These are phyloP conservation scores for Heterohyrax brucei DNA, from an alignment of 2,797 vertebrate species.

Conservation along the genomic window DNA sequence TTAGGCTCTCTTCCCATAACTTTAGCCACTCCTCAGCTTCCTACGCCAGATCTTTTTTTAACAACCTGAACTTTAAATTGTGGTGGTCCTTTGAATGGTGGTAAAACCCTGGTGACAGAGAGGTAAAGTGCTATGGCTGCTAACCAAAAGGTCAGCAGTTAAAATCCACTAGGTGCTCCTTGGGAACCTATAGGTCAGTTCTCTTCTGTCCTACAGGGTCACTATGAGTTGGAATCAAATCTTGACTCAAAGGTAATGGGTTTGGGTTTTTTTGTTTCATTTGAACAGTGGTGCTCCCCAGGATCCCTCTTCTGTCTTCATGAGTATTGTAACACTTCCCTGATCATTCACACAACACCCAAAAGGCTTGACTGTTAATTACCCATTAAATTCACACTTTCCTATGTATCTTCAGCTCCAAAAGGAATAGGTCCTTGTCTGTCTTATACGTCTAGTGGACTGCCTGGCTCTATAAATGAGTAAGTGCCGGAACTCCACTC, in stretches of 20 bases:
- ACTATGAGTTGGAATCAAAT: no score
- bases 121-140: no score
- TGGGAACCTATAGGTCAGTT: no score
- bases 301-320: not conserved
- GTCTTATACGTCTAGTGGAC: not conserved
- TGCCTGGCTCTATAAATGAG: slow-evolving; percentile 2
- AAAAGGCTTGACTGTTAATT: not conserved
- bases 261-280: not conserved
- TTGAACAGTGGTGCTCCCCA: not conserved
- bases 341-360: not conserved
- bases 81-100: not conserved
- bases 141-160: no score
- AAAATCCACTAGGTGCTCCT: no score
- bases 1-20: slow-evolving; percentile 16
- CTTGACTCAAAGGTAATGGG: no score
- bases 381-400: not conserved
- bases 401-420: not conserved
- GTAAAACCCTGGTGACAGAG: not conserved
- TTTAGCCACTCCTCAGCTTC: not conserved
- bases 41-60: not conserved
- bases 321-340: not conserved
- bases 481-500: not conserved
- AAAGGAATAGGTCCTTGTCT: not conserved
- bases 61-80: not conserved
- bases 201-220: no score